These are phyloP conservation scores for Chaetodon auriga DNA, from an alignment of 2,113 vertebrate species.

Conservation along the genomic window DNA sequence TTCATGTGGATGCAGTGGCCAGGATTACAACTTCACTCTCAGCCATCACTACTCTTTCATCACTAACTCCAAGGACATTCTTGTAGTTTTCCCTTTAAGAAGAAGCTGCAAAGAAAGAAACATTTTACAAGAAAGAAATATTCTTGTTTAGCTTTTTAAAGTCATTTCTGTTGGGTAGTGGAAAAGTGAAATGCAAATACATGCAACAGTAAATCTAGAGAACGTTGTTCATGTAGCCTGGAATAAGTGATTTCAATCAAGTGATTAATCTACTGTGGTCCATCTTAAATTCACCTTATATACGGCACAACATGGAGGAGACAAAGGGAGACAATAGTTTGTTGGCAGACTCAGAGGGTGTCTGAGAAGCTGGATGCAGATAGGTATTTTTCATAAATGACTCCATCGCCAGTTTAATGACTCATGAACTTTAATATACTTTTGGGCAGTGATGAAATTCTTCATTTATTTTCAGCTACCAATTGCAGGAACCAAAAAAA, in stretches of 20 bases:
- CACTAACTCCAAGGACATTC: constrained; percentile 23
- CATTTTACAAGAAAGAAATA: neutral
- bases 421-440: neutral
- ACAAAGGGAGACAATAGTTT: neutral
- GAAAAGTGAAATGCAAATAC: neutral
- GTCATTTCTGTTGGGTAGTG: neutral
- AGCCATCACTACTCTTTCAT: constrained; percentile 34
- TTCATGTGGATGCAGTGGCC: constrained; percentile 6
- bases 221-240: neutral
- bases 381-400: neutral
- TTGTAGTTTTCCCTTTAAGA: neutral
- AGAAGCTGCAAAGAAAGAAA: constrained; percentile 12
- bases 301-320: neutral
- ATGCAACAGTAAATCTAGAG: neutral
- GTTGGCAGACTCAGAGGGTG: neutral
- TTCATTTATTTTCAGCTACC: neutral
- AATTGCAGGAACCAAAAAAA: neutral
- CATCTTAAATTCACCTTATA: neutral
- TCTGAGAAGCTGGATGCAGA: neutral
- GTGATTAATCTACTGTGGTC: neutral
- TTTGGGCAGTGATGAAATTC: constrained; percentile 3
- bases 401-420: constrained; percentile 18
- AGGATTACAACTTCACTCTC: constrained; percentile 32
- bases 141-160: neutral
- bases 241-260: neutral